These are phyloP conservation scores for Hybos culiciformis DNA, from an alignment of 2,888 invertebrate species.

Conservation along the genomic window DNA sequence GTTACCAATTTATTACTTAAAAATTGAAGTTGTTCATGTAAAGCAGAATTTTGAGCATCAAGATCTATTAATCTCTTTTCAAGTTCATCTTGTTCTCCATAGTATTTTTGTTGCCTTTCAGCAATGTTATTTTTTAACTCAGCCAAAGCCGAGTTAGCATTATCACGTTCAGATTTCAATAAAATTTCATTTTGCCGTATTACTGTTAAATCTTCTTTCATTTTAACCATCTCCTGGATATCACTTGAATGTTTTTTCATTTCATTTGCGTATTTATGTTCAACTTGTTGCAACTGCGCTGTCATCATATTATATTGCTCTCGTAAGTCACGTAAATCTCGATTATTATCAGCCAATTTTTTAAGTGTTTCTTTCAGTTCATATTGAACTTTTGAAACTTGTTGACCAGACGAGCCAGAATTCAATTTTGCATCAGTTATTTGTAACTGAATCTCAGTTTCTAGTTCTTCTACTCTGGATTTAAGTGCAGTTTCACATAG, in stretches of 20 bases:
- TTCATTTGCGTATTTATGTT: conserved; percentile 68
- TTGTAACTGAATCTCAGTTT: conserved; percentile 55
- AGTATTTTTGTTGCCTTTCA: conserved; percentile 43
- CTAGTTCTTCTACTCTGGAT: conserved; percentile 49
- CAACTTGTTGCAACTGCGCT: conserved; percentile 50
- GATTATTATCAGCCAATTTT: conserved; percentile 43
- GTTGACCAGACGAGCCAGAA: conserved; percentile 40
- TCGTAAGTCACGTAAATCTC: conserved; percentile 46
- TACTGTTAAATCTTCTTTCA: conserved; percentile 48
- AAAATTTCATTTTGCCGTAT: conserved; percentile 50
- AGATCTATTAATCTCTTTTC: conserved; percentile 57
- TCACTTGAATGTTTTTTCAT: conserved; percentile 66
- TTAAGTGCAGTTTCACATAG: conserved; percentile 39
- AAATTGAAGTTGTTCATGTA: conserved; percentile 78
- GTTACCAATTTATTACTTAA: conserved; percentile 59
- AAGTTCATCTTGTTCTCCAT: conserved; percentile 51
- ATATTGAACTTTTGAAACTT: conserved; percentile 45
- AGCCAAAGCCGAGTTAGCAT: conserved; percentile 48
- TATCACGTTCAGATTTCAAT: conserved; percentile 48
- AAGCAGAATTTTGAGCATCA: conserved; percentile 60
- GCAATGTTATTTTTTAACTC: conserved; percentile 50
- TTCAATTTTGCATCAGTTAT: conserved; percentile 47
- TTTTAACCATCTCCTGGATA: conserved; percentile 48
- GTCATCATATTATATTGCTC: conserved; percentile 48
- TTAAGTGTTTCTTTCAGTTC: conserved; percentile 46